These are phyloP conservation scores for Sylvilagus floridanus DNA, from an alignment of 2,797 vertebrate species.

Conservation along the genomic window DNA sequence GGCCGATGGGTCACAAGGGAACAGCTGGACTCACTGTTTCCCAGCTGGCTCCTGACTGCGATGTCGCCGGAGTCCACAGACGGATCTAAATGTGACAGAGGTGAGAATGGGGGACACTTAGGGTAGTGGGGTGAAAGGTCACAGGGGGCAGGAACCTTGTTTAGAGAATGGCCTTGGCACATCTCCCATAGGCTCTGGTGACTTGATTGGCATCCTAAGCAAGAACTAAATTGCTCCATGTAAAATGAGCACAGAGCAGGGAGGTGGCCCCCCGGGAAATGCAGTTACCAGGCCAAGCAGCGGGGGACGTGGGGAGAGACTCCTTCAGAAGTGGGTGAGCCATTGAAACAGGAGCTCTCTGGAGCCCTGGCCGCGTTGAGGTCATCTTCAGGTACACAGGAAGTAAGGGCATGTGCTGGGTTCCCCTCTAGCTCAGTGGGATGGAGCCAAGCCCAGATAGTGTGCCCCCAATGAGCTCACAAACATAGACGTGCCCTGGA, in stretches of 20 bases:
- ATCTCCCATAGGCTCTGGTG: background rate
- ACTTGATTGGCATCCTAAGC: background rate
- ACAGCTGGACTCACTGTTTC: background rate
- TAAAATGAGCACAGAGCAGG: accelerated
- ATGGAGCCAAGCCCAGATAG: background rate
- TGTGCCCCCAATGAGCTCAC: background rate
- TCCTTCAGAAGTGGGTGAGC: no score
- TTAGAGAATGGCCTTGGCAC: background rate
- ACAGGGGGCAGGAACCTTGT: background rate
- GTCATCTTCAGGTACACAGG: background rate
- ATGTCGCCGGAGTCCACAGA: background rate
- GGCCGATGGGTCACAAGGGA: background rate
- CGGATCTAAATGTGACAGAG: background rate
- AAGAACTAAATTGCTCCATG: background rate
- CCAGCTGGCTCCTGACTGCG: background rate
- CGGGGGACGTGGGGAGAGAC: background rate
- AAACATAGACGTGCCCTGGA: background rate
- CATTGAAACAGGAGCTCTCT: background rate
- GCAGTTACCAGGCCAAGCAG: accelerated
- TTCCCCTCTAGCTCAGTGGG: background rate
- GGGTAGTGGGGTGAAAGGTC: background rate
- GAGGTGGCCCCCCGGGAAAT: background rate
- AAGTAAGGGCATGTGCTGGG: background rate
- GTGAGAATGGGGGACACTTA: background rate
- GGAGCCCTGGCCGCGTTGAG: background rate